These are phyloP conservation scores for Drosophila auraria DNA, from an alignment of 1,140 invertebrate genomes.

Conservation along the genomic window DNA sequence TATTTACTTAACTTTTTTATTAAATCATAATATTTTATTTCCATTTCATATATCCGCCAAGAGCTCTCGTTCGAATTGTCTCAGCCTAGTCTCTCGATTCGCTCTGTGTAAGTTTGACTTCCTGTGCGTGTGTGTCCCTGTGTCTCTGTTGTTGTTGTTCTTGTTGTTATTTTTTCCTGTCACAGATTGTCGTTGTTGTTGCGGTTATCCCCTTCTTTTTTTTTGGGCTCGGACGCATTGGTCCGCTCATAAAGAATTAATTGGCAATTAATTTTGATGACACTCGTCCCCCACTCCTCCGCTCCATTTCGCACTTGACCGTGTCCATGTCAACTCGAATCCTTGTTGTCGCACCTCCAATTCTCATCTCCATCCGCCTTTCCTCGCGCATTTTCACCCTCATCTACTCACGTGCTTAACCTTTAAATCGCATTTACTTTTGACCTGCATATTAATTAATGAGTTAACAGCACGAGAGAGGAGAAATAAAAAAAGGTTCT, in stretches of 20 bases:
- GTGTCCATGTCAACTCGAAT: slow-evolving; percentile 45
- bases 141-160: slow-evolving; percentile 17
- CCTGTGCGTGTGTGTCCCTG: slow-evolving; percentile 12
- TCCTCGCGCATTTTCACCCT: neutral
- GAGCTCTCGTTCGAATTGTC: neutral
- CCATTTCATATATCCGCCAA: neutral
- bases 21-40: neutral
- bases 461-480: slow-evolving; percentile 45
- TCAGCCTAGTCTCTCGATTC: neutral
- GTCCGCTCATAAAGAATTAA: slow-evolving; percentile 68
- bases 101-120: slow-evolving; percentile 4
- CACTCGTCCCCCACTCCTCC: slow-evolving; percentile 27
- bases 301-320: slow-evolving; percentile 43
- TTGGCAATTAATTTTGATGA: slow-evolving; percentile 71
- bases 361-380: slow-evolving; percentile 9
- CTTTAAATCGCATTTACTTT: slow-evolving; percentile 56
- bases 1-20: neutral
- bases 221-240: slow-evolving; percentile 19
- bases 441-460: slow-evolving; percentile 71
- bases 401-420: slow-evolving; percentile 31
- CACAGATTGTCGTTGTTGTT: slow-evolving; percentile 15
- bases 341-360: slow-evolving; percentile 29
- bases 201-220: slow-evolving; percentile 29
- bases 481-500: slow-evolving; percentile 37
- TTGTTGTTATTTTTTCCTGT: slow-evolving; percentile 15